Evolutionary conservation across 2,888 invertebrate species (phyloP), one percentile per base, ranked within the genome.

Genomic region (Molorchus minor): DNA sequence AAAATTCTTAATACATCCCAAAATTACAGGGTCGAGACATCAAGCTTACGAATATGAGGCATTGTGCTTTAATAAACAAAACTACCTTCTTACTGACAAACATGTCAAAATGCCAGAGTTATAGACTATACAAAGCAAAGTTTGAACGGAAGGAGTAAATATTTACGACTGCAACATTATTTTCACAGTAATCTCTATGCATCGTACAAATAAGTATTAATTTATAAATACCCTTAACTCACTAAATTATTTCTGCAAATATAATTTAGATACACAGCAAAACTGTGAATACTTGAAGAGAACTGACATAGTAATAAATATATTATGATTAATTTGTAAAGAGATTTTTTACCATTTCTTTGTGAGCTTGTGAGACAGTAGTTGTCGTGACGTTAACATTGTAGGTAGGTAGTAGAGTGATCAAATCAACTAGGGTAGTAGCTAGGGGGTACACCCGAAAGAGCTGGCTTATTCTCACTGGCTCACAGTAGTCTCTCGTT

Each of bases 381-480:
- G 62, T 59, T 61, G 65, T 59, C 75, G 76, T 77, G 77, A 75
- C 75, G 77, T 75, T 72, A 75, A 77, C 66, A 40, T 60, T 74
- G 78, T 77, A 75, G 78, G 78, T 77, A 75, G 78, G 77, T 77
- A 75, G 76, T 74, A 73, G 75, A 72, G 71, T 72, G 58, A 73
- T 65, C 64, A 68, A 72, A 74, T 75, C 74, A 71, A 72, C 73
- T 70, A 69, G 65, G n/a, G 72, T 72, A 66, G 69, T 68, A 61
- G 71, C 60, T 64, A 67, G 70, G 68, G 72, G 68, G 67, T 72
- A 72, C 71, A 71, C 71, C 72, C 72, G 71, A 71, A 69, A 67
- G 72, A 70, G 73, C 71, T 72, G 74, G 72, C 67, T 74, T 77
- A 79, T 77, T 78, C 79, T 77, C 80, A 79, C 77, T 78, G 79